Base-by-base conservation (phyloP, 53 echinoderm and acorn worm species). In the Mesocentrotus franciscanus region DNA sequence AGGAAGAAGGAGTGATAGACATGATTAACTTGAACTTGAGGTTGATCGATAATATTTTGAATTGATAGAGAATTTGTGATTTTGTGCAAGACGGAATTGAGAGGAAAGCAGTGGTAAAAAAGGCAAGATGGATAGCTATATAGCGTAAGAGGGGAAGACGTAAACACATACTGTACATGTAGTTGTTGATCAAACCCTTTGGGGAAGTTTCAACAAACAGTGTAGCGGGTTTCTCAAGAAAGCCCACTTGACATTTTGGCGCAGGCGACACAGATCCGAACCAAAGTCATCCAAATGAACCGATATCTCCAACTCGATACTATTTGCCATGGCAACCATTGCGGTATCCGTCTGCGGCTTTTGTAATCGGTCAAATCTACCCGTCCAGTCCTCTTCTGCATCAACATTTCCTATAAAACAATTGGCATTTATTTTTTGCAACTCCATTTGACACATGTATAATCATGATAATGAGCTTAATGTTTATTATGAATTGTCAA, bases 301-400 rank as follows among this genome's bases (percentile, higher is more conserved):
- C 87, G 26, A 87, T 87, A 87, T 87, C 87, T 87, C 55, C 56
- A 87, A 87, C 87, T 87, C 87, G 58, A 87, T 87, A 87, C 87
- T n/a, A 87, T n/a, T 58, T 27, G 10, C 87, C 58, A 87, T 87
- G 87, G 29, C 58, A 87, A 87, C 87, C 26, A 87, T 9, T 57
- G 87, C 58, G n/a, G 6, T 13, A 18, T 81, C 78, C 42, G 81
- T 87, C 56, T 87, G 87, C 87, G 56, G 87, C 87, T 87, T 87
- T 87, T 87, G 81, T 81, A 4, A 64, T 64, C 8, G 6, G 81
- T 81, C 81, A 42, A 81, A 33, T n/a, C 29, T 81, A 42, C 33
- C 0, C 81, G 18, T 18, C 42, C 14, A 39, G 22, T 39, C 42
- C 18, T 79, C 18, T 32, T 79, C 22, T 11, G 20, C 32, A 12